Conservation (phyloP, 2,888 invertebrate species). For the Clepsis dumicolana region DNA sequence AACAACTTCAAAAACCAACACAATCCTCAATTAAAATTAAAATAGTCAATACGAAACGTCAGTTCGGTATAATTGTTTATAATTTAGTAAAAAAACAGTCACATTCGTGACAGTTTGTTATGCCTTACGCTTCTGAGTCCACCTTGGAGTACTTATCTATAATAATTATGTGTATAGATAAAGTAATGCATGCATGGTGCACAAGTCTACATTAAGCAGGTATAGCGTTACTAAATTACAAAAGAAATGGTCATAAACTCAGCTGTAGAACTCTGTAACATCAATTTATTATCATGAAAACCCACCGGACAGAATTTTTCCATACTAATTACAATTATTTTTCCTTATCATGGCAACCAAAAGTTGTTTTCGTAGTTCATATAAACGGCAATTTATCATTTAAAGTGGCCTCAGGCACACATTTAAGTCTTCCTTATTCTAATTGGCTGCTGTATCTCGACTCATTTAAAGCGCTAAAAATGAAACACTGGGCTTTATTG, state of each 20-base stretch:
- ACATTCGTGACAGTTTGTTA: too few species aligned
- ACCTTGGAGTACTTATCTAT: too few species aligned
- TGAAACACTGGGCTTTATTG: constrained; percentile 34
- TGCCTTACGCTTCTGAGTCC: too few species aligned
- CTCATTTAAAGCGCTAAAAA: constrained; percentile 27
- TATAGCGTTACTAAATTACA: too few species aligned
- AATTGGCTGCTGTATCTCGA: constrained; percentile 39
- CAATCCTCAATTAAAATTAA: too few species aligned
- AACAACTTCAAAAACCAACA: too few species aligned
- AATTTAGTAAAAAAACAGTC: too few species aligned
- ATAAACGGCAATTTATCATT: constrained; percentile 24
- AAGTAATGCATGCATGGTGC: too few species aligned
- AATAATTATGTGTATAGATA: too few species aligned
- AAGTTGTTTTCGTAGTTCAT: constrained; percentile 31
- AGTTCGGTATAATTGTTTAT: too few species aligned
- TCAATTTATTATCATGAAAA: constrained; percentile 2
- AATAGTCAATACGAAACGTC: too few species aligned
- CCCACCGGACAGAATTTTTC: background rate
- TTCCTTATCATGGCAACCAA: constrained; percentile 27
- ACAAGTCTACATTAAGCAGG: too few species aligned
- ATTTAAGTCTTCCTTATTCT: constrained; percentile 39
- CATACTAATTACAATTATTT: constrained; percentile 12
- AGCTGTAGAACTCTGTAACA: background rate
- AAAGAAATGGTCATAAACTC: background rate
- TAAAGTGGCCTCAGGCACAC: constrained; percentile 31